These are phyloP conservation scores for Chymomyza procnemis DNA, from an alignment of 2,888 invertebrate species.

Conservation along the genomic window DNA sequence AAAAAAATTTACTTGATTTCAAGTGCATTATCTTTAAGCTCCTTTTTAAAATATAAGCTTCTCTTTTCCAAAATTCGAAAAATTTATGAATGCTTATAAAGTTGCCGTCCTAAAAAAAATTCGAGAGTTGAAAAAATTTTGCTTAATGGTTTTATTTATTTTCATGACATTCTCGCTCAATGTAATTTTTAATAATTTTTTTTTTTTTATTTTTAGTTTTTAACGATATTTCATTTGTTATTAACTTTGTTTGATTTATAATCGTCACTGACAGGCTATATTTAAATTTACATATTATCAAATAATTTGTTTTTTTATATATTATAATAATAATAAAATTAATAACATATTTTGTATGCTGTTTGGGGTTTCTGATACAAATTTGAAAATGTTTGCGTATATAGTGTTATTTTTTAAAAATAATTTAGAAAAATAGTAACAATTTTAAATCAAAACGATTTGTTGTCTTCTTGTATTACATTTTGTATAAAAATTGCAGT, in stretches of 20 bases:
- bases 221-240: slow-evolving; percentile 21
- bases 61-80: too few species aligned
- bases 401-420: slow-evolving; percentile 48
- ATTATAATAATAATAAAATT: slow-evolving; percentile 50
- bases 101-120: too few species aligned
- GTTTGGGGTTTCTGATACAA: slow-evolving; percentile 26
- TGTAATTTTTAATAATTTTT: slow-evolving; percentile 41
- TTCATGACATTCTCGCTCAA: slow-evolving; percentile 69
- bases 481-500: slow-evolving; percentile 55
- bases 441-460: slow-evolving; percentile 52
- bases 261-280: slow-evolving; percentile 49
- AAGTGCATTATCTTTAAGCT: too few species aligned
- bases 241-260: slow-evolving; percentile 60
- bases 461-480: slow-evolving; percentile 13
- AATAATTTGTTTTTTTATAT: slow-evolving; percentile 51
- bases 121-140: slow-evolving; percentile 46
- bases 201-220: slow-evolving; percentile 33
- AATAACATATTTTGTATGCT: slow-evolving; percentile 59
- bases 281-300: slow-evolving; percentile 65
- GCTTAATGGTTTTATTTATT: slow-evolving; percentile 67
- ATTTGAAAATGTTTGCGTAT: slow-evolving; percentile 37
- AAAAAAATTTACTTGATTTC: too few species aligned
- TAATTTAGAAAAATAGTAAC: slow-evolving; percentile 57
- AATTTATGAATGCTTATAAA: too few species aligned
- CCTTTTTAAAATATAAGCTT: too few species aligned